Evolutionary conservation across 1,140 invertebrate genomes (phyloP), one percentile per base, ranked within the genome.

Genomic region (Bicyclus anynana): DNA sequence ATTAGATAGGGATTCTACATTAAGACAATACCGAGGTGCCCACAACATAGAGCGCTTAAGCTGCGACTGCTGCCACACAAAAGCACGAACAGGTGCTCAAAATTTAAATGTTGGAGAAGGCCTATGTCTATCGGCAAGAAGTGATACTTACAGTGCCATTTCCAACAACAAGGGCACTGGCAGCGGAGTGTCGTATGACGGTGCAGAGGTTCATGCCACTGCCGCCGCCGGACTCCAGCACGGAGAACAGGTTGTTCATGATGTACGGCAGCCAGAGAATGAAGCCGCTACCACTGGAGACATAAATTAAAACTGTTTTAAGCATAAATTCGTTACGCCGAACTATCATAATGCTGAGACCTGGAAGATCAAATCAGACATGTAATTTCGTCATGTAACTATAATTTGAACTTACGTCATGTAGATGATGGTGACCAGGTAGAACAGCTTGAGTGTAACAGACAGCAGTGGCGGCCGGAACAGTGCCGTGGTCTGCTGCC

Each of bases 391-490:
- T n/a, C n/a, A n/a, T n/a, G n/a, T n/a, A n/a, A n/a, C n/a, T n/a
- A n/a, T n/a, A n/a, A n/a, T n/a, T n/a, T n/a, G n/a, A n/a, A 80
- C 84, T 82, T 69, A 87, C 84, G 84, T 87, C 80, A 87, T 83
- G 27, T 87, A 87, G 58, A 87, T 82, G 23, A 87, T 48, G 42
- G 64, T 66, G 42, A 87, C 77, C 7, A 87, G 62, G 26, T 82
- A 87, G 73, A 84, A 87, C 0, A 87, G 74, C 27, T 77, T 77
- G 0, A 86, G 49, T 0, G 84, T 86, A 18, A 74, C 72, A 18
- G 71, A 80, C 7, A 86, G 64, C 6, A 84, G 59, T 1, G 83
- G 81, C 3, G 72, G 66, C 7, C 61, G 63, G 58, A 87, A 84
- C 17, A 87, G 62, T 0, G 81, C 74, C 0, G 66, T 64, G 2